Evolutionary conservation across 2,113 vertebrate species (phyloP), one percentile per base, ranked within the genome.

Genomic region (Tragelaphus scriptus): DNA sequence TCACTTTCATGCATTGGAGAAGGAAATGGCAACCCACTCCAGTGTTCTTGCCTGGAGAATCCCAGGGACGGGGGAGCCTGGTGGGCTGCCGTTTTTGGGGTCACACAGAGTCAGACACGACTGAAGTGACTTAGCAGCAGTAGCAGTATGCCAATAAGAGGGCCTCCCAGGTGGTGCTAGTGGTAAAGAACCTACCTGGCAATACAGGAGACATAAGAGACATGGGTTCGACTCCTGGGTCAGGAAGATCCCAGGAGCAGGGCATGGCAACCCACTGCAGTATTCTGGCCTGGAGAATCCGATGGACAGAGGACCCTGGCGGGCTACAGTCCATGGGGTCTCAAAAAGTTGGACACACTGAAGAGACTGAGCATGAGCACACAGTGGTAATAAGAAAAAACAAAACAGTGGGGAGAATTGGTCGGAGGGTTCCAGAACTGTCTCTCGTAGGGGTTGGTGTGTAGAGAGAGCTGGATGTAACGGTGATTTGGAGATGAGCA

Each of bases 381-480:
- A 25, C 6, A 71, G 40, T 26, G 71, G 23, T 23, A 30, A n/a
- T n/a, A 53, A 94, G 84, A 65, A 85, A 30, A 92, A 89, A 44
- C 6, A 55, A 65, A 90, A 30, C 3, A 6, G 15, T 71, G 19
- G 36, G 36, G 56, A 75, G 71, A 86, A 55, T 28, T 36, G 25
- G 19, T 40, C 53, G 3, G 80, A 36, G 58, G 7, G 44, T 40
- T 82, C 61, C 44, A 32, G 55, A 21, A 63, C 3, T 36, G 5
- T 26, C 61, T 21, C 26, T 36, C 3, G 0, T 8, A 21, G 56
- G 15, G 26, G 36, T 0, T n/a, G 15, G 13, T 6, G 10, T 16
- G 23, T 28, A 40, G 28, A 47, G 4, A 51, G 30, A 25, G 56
- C 4, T 0, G 14, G 21, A 40, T 2, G 0, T 13, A 30, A 26